These are phyloP conservation scores for Cephus runcator DNA, from an alignment of 2,888 invertebrate species.

Conservation along the genomic window DNA sequence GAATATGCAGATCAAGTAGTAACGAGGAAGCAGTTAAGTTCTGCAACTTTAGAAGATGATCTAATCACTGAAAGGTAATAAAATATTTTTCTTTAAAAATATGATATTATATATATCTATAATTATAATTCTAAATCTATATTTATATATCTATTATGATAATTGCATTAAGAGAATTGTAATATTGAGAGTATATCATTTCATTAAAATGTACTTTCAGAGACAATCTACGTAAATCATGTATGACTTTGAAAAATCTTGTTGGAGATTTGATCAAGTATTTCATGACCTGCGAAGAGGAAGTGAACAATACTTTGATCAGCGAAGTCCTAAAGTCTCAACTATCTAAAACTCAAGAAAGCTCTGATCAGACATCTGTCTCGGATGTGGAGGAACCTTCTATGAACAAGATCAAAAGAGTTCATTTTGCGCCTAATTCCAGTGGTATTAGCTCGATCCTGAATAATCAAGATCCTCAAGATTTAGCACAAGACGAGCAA, in stretches of 20 bases:
- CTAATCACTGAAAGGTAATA: conserved; percentile 72
- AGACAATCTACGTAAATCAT: conserved; percentile 75
- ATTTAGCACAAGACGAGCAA: conserved; percentile 68
- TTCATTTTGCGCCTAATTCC: conserved; percentile 78
- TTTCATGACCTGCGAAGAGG: conserved; percentile 81
- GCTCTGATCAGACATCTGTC: conserved; percentile 36
- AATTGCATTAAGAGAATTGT: neutral
- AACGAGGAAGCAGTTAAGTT: neutral
- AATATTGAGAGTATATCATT: neutral
- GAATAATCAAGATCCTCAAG: conserved; percentile 71
- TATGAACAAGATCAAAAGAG: conserved; percentile 65
- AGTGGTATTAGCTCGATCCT: conserved; percentile 66
- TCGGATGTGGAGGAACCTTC: conserved; percentile 33
- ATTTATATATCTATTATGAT: too few species aligned
- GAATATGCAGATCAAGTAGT: conserved; percentile 16
- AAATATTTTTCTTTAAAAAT: neutral
- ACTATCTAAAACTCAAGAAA: conserved; percentile 13
- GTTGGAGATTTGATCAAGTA: conserved; percentile 79
- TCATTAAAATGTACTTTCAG: conserved; percentile 60
- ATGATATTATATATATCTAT: too few species aligned
- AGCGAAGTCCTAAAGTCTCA: conserved; percentile 70
- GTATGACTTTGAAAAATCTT: conserved; percentile 73
- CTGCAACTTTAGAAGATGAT: conserved; percentile 26
- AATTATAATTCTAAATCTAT: too few species aligned
- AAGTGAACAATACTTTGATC: conserved; percentile 79